Base-by-base conservation (phyloP, 2,113 vertebrate species). In the Periophthalmodon schlosseri region DNA sequence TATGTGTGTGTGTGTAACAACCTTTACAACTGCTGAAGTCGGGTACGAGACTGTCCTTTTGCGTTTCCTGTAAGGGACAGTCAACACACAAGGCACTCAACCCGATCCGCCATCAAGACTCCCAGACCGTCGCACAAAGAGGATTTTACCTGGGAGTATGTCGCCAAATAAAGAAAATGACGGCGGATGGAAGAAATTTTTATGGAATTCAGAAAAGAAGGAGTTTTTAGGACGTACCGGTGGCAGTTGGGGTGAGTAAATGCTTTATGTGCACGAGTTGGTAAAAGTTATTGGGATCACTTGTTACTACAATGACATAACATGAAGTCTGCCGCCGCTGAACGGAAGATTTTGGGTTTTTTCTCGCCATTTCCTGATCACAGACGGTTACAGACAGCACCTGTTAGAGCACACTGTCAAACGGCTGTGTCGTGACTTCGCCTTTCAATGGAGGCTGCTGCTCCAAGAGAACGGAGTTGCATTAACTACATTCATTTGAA, bases 131-230 rank as follows among this genome's bases (percentile, higher is more conserved):
- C 23, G 74, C 24, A 46, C 60, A 63, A 63, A 63, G 58, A 64
- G 64, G 66, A 77, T 54, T 56, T 68, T 47, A 77, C 79, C 74
- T 77, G 78, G 79, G 86, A 88, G 60, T 56, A 97, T 97, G 96
- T 93, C 96, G 70, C 93, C 93, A 4, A 96, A 95, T 88, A 97
- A 96, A 88, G 94, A 96, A 16, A 88, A 74, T 11, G 94, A 95
- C 74, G 96, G 95, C 66, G 94, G 95, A 68, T 97, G 96, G 96
- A 96, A 90, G 93, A 93, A 75, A 49, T 97, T 97, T 87, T 12
- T 97, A 83, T 97, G 96, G 96, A 96, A 97, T 91, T 95, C 95
- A 2, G 95, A 97, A 81, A 97, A 95, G 87, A 95, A 89, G 88
- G 96, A 97, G 87, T 96, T 97, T 85, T 73, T 97, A n/a, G 96